Evolutionary conservation across 2,113 vertebrate species (phyloP).

Genomic region (Petrocephalus microphthalmus): DNA sequence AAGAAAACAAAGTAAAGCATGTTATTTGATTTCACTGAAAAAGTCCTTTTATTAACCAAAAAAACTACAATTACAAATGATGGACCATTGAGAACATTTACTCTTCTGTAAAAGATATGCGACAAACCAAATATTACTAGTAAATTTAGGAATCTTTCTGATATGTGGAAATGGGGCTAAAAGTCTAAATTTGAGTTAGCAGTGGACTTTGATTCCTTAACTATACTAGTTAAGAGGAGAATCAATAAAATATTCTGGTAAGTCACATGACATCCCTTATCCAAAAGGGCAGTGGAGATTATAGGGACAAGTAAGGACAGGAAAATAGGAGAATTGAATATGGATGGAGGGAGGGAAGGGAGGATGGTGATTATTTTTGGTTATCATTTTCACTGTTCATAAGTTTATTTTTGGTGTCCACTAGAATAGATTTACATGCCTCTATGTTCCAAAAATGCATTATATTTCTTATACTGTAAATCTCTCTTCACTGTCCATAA

Average conservation of each 20-base stretch:
- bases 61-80: neutral
- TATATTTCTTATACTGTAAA: no score
- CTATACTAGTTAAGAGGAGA: neutral
- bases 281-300: neutral
- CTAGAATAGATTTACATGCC: no score
- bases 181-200: neutral
- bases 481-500: no score
- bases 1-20: neutral
- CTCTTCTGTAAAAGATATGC: neutral
- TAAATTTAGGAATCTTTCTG: neutral
- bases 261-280: conserved; percentile 5
- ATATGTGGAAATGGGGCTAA: neutral
- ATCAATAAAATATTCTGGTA: neutral
- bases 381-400: neutral
- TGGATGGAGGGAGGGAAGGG: neutral
- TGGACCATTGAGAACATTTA: neutral
- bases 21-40: neutral
- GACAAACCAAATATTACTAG: neutral
- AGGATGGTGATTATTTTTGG: neutral
- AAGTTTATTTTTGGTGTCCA: no score
- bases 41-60: neutral
- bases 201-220: conserved; percentile 9
- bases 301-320: neutral
- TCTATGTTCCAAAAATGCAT: no score
- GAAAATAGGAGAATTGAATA: no score